A percentile compares a stretch with the other conserved stretches of the same genome.
Conservation (phyloP, 2,888 invertebrate genomes). For the Caradrina clavipalpis region DNA sequence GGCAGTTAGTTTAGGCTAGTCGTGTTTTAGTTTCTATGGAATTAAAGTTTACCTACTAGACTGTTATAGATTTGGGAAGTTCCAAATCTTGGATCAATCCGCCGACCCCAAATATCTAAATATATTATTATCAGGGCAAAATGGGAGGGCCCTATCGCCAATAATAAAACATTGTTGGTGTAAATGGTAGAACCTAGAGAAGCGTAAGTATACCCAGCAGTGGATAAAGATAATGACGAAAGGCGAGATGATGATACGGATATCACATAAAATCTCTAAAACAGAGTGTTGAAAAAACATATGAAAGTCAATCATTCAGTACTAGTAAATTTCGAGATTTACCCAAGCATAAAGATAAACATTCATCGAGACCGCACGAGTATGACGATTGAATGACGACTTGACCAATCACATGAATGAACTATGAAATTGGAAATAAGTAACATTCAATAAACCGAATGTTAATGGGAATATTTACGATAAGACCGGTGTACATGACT, state of each 20-base stretch:
- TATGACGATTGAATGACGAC: slow-evolving; percentile 6
- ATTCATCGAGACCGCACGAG: slow-evolving; percentile 4
- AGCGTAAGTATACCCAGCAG: not conserved
- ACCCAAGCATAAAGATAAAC: slow-evolving; percentile 33
- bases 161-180: not conserved
- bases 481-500: slow-evolving; percentile 24
- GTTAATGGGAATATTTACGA: slow-evolving; percentile 38
- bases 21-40: slow-evolving; percentile 5
- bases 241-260: not conserved
- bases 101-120: not conserved
- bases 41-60: not conserved
- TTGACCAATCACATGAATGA: slow-evolving; percentile 23
- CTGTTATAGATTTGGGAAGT: slow-evolving; percentile 4
- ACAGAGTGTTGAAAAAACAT: slow-evolving; percentile 7
- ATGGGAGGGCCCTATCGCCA: no score
- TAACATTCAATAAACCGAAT: slow-evolving; percentile 38
- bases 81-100: not conserved
- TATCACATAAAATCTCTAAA: slow-evolving; percentile 9
- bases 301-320: slow-evolving; percentile 21
- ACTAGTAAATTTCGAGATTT: slow-evolving; percentile 28
- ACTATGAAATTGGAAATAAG: slow-evolving; percentile 19
- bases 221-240: not conserved
- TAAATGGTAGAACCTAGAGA: not conserved
- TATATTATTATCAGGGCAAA: not conserved
- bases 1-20: slow-evolving; percentile 23